A percentile compares a stretch with the other conserved stretches of the same genome.
Conservation (phyloP, 1,140 invertebrate genomes). For the Amyelois transitella region DNA sequence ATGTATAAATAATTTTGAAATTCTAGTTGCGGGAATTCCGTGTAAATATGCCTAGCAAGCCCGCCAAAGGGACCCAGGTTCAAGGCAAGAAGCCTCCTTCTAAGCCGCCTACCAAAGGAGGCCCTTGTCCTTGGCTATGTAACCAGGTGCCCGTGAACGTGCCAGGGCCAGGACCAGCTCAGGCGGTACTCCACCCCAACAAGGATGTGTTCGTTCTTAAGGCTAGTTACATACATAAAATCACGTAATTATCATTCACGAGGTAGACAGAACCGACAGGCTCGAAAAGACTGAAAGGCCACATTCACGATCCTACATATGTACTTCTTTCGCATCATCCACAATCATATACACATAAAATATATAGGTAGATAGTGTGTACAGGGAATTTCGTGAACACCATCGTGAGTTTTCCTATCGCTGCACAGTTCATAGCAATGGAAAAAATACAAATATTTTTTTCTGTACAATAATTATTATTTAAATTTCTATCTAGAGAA, state of each 20-base stretch:
- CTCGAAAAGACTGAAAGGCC: no score
- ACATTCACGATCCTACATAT: no score
- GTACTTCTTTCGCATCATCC: no score
- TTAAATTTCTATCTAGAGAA: no score
- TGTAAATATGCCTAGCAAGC: background rate
- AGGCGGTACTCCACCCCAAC: constrained; percentile 45
- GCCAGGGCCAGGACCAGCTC: constrained; percentile 31
- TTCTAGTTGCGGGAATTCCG: background rate
- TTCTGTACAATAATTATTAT: no score
- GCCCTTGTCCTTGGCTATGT: constrained; percentile 45
- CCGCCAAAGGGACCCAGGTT: constrained; percentile 3
- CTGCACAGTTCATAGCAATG: no score
- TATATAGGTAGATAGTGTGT: no score
- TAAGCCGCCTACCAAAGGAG: constrained; percentile 7
- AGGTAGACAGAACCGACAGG: background rate
- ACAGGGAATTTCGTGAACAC: no score
- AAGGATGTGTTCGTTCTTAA: constrained; percentile 65
- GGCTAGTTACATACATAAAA: constrained; percentile 19
- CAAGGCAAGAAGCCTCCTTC: constrained; percentile 9
- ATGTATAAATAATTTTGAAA: no score
- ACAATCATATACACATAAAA: no score
- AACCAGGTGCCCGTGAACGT: constrained; percentile 45
- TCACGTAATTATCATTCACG: background rate
- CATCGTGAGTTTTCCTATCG: no score
- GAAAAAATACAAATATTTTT: no score